Evolutionary conservation across 2,888 invertebrate species (phyloP), one percentile per base, ranked within the genome.

Genomic region (Nomada ferruginata): DNA sequence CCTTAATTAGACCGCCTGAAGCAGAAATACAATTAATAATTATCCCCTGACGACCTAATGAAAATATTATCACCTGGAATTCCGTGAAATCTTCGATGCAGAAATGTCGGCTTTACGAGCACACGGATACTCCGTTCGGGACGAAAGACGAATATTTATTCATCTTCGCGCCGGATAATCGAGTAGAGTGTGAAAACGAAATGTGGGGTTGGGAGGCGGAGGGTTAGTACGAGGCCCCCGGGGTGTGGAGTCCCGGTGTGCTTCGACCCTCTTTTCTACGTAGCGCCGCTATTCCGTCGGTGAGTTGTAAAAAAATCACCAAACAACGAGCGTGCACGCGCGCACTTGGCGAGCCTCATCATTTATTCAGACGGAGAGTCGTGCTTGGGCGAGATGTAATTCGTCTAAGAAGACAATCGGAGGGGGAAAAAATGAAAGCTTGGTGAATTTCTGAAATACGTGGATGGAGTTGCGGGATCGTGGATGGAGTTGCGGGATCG

Each of bases 241-340:
- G 79, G 66, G 73, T 50, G 77, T 53, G 7, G 82, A 53, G 53
- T 69, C 60, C 20, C 59, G 59, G 23, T 42, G 36, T 60, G 57
- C 29, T 59, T 47, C 75, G 44, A 78, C 80, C 81, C 80, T 81
- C 71, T 70, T 76, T 76, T 76, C 79, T 83, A 44, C 59, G 57
- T 60, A 72, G 71, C 57, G 70, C 47, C 78, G 82, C 74, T 81
- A 82, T 87, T 85, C 85, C 71, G 73, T 60, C 72, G 76, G 75
- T 74, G 83, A 76, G 77, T 81, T 82, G 79, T 71, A 75, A 79
- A 89, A 82, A 83, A 90, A 89, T 82, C 79, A 74, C 74, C 82
- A 78, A 87, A 86, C 88, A 85, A 70, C 79, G 79, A 76, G 77
- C 73, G 69, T 55, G 78, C 83, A 76, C 69, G 65, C 75, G 73